Evolutionary conservation across 2,888 invertebrate genomes (phyloP).

Genomic region (Cactoblastis cactorum): DNA sequence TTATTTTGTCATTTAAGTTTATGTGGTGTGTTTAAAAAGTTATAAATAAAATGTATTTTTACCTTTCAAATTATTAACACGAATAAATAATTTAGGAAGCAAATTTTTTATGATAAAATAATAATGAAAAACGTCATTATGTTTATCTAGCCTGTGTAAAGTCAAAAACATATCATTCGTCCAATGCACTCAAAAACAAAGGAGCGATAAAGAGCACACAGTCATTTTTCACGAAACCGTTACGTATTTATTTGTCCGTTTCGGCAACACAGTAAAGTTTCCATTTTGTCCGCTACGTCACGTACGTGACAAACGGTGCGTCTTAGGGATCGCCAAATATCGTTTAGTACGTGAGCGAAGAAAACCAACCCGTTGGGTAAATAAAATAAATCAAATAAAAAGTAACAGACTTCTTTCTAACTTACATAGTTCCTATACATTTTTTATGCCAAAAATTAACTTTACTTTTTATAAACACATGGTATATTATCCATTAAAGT

Average conservation of each 20-base stretch:
- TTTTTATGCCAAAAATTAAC: too few relatives aligned
- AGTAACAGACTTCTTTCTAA: constrained; percentile 67
- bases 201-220: constrained; percentile 33
- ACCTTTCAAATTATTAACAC: too few relatives aligned
- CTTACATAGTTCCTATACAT: constrained; percentile 49
- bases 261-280: constrained; percentile 67
- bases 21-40: too few relatives aligned
- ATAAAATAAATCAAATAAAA: constrained; percentile 78
- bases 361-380: constrained; percentile 71
- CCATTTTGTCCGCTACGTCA: constrained; percentile 70
- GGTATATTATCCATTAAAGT: too few relatives aligned
- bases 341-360: constrained; percentile 77
- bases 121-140: too few relatives aligned
- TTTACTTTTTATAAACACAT: too few relatives aligned
- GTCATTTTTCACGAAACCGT: constrained; percentile 51
- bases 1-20: too few relatives aligned
- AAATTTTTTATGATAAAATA: too few relatives aligned
- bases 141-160: too few relatives aligned
- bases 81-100: too few relatives aligned
- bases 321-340: constrained; percentile 79
- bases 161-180: too few relatives aligned
- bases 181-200: neutral
- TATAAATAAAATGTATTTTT: too few relatives aligned
- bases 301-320: constrained; percentile 77
- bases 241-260: constrained; percentile 71